Conservation (phyloP, 2,113 vertebrate genomes). For the Gulo gulo region DNA sequence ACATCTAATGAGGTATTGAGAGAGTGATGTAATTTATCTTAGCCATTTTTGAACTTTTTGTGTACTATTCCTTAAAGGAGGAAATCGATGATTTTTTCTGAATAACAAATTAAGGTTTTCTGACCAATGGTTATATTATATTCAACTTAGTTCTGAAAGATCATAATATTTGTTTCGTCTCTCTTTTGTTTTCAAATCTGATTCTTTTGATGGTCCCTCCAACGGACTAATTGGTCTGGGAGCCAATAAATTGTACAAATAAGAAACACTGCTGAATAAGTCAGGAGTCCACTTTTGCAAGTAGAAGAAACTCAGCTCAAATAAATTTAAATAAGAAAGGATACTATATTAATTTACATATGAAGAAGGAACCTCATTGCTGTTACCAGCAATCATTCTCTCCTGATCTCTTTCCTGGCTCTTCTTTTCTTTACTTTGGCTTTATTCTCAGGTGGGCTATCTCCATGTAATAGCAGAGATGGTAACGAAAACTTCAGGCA, state of each 20-base stretch:
- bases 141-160: conserved; percentile 3
- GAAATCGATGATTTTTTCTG: background rate
- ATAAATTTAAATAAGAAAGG: conserved; percentile 26
- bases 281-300: background rate
- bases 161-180: background rate
- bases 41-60: background rate
- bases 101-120: conserved; percentile 5
- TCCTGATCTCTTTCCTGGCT: background rate
- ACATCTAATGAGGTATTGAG: background rate
- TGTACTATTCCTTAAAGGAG: background rate
- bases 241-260: background rate
- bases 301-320: conserved; percentile 11
- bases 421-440: conserved; percentile 6
- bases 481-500: background rate
- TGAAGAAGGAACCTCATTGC: background rate
- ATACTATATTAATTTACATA: background rate
- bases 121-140: conserved; percentile 13
- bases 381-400: background rate
- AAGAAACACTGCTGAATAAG: background rate
- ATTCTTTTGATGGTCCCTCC: background rate
- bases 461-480: conserved; percentile 1
- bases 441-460: background rate
- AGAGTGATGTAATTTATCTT: background rate
- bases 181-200: conserved; percentile 18
- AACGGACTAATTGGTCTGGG: background rate